phyloP scores from a whole-genome alignment of 2,888 invertebrate genomes.

The Mylabris sibirica region DNA sequence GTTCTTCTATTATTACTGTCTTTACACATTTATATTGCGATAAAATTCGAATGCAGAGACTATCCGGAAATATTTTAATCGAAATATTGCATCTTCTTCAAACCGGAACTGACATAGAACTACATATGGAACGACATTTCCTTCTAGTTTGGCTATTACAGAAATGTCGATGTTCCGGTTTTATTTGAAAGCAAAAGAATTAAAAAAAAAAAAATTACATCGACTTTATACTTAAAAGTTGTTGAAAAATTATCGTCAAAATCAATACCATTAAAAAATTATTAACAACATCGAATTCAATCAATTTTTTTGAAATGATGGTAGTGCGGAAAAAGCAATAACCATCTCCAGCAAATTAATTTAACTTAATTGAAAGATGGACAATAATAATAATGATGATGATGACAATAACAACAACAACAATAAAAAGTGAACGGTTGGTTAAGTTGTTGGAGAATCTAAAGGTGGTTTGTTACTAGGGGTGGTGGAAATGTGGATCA shows the following conservation, averaged over 20 bases:
- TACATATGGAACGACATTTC: conserved; percentile 22
- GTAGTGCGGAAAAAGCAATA: neutral
- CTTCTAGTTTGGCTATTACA: conserved; percentile 7
- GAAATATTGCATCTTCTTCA: conserved; percentile 15
- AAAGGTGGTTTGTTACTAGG: too few species aligned
- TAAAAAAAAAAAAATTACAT: too few species aligned
- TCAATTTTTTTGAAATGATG: neutral
- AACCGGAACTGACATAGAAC: conserved; percentile 23
- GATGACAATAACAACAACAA: neutral
- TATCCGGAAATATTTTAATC: conserved; percentile 29
- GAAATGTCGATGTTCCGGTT: conserved; percentile 26
- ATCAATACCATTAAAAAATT: conserved; percentile 1
- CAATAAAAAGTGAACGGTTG: neutral
- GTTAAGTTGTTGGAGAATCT: neutral
- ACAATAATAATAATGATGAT: neutral
- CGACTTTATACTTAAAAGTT: neutral
- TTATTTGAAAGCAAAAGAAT: conserved; percentile 1
- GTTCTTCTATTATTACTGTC: too few species aligned
- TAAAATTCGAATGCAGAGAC: neutral
- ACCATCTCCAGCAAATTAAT: neutral
- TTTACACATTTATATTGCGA: too few species aligned
- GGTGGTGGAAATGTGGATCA: neutral
- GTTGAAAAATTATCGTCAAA: neutral
- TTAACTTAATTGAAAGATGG: neutral
- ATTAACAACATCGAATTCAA: neutral